phyloP scores from a whole-genome alignment of 2,113 vertebrate species.

The Pterocles orientalis region DNA sequence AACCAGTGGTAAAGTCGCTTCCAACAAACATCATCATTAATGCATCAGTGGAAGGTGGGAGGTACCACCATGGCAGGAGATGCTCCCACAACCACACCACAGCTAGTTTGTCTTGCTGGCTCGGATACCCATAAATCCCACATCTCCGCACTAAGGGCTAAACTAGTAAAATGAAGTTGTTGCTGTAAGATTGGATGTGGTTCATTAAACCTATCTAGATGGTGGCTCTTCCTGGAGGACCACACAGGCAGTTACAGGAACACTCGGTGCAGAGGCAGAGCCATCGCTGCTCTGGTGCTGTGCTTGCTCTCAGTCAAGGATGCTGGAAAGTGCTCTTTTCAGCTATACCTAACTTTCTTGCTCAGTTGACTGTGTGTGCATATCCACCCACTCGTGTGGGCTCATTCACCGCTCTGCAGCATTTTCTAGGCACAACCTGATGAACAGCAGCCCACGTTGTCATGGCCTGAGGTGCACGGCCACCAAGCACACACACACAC shows the following conservation, averaged over 20 bases:
- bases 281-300: not conserved
- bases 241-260: not conserved
- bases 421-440: not conserved
- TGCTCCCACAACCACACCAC: not conserved
- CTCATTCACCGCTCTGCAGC: not conserved
- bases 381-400: not conserved
- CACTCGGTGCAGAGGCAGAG: not conserved
- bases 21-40: not conserved
- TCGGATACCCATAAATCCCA: not conserved
- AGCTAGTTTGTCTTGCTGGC: not conserved
- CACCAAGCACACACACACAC: not conserved
- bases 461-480: not conserved
- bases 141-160: not conserved
- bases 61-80: not conserved
- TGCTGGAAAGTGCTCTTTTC: not conserved
- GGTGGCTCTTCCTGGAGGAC: not conserved
- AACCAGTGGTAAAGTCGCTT: not conserved
- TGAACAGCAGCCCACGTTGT: not conserved
- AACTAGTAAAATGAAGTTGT: not conserved
- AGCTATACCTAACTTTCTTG: accelerated
- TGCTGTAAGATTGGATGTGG: not conserved
- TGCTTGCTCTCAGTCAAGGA: not conserved
- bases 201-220: not conserved
- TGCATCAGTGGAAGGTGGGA: not conserved
- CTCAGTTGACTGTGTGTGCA: not conserved